These are phyloP conservation scores for Mycalesis mineus DNA, from an alignment of 2,888 invertebrate genomes.

Conservation along the genomic window DNA sequence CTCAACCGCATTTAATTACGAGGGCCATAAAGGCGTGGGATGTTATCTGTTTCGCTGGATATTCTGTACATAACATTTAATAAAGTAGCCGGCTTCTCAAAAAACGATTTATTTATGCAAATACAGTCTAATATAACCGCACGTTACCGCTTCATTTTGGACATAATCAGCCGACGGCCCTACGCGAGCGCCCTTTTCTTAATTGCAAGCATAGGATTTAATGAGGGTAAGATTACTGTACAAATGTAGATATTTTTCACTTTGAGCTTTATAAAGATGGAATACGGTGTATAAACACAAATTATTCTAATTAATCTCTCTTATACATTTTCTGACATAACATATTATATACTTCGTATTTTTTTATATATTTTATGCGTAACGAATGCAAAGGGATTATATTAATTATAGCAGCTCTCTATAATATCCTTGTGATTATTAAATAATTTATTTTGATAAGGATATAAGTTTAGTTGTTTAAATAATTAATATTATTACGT, in stretches of 20 bases:
- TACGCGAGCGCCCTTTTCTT: conserved; percentile 50
- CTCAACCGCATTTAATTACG: too few species aligned
- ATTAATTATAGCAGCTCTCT: too few species aligned
- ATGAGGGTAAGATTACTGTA: conserved; percentile 55
- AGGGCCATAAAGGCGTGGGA: too few species aligned
- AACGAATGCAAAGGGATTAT: too few species aligned
- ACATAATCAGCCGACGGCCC: conserved; percentile 59
- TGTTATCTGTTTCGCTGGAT: too few species aligned
- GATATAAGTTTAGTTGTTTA: too few species aligned
- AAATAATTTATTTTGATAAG: too few species aligned
- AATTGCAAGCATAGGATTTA: conserved; percentile 63
- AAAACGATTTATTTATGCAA: conserved; percentile 54
- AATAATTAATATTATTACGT: too few species aligned
- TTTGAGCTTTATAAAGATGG: conserved; percentile 30
- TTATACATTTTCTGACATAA: neutral
- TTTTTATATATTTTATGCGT: too few species aligned
- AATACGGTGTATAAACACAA: neutral
- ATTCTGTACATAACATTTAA: neutral
- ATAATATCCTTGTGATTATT: too few species aligned
- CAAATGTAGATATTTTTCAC: conserved; percentile 43
- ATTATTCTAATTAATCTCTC: neutral
- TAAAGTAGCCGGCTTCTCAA: neutral
- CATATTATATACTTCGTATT: too few species aligned
- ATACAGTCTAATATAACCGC: conserved; percentile 51
- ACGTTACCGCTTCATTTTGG: conserved; percentile 63